Percentiles rank a stretch among this genome's conserved stretches.
These are phyloP conservation scores for Ophion slaviceki DNA, from an alignment of 2,888 invertebrate species.

Conservation along the genomic window DNA sequence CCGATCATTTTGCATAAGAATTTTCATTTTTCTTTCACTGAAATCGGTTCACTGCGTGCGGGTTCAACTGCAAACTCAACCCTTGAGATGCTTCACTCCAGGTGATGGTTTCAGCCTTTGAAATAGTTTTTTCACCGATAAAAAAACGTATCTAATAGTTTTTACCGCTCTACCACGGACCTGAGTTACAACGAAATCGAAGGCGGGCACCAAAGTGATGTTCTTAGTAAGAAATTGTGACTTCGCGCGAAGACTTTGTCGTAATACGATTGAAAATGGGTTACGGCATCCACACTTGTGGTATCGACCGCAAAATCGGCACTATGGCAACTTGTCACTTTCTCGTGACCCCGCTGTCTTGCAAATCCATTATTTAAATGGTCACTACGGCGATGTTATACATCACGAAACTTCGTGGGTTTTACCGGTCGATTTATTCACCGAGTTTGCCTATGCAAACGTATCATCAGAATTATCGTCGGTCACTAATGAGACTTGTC, in stretches of 20 bases:
- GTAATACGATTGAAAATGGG: not conserved
- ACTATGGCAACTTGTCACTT: slow-evolving; percentile 48
- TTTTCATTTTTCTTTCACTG: no score
- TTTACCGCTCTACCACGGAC: not conserved
- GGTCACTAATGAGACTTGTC: slow-evolving; percentile 20
- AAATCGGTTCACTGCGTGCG: no score
- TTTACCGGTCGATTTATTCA: slow-evolving; percentile 52
- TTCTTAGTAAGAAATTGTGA: not conserved
- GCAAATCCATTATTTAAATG: slow-evolving; percentile 55
- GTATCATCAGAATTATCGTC: slow-evolving; percentile 15
- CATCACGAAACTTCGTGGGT: slow-evolving; percentile 51
- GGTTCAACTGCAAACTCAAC: no score
- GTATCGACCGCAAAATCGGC: slow-evolving; percentile 43
- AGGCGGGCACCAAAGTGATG: not conserved
- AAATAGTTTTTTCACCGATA: not conserved
- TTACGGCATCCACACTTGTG: not conserved
- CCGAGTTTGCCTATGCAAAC: slow-evolving; percentile 14
- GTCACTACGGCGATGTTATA: slow-evolving; percentile 16
- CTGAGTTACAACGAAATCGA: not conserved
- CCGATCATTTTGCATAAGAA: no score
- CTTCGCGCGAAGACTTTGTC: not conserved
- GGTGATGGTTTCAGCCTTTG: not conserved
- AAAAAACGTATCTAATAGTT: not conserved
- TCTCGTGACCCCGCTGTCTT: slow-evolving; percentile 24
- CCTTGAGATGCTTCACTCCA: no score